Percentiles rank a stretch among this genome's conserved stretches.
Evolutionary conservation across 2,113 vertebrate species (phyloP).

Genomic region (Austrofundulus limnaeus): DNA sequence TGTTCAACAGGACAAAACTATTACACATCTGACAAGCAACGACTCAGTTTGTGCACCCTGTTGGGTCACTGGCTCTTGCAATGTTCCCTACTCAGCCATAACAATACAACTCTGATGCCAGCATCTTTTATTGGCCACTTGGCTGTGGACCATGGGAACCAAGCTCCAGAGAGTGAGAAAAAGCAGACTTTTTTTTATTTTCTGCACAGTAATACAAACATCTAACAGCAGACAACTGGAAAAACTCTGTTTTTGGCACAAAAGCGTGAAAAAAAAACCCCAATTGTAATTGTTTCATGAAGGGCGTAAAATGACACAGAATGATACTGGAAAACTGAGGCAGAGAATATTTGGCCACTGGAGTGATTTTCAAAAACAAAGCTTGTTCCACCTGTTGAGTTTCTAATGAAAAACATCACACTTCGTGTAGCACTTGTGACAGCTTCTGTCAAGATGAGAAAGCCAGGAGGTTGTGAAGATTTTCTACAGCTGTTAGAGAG

Average conservation of each 20-base stretch:
- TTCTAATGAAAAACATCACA: constrained; percentile 15
- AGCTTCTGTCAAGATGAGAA: constrained; percentile 24
- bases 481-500: constrained; percentile 20
- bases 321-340: constrained; percentile 31
- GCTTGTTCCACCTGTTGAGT: constrained; percentile 49
- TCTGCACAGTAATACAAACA: constrained; percentile 39
- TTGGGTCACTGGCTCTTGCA: constrained; percentile 63
- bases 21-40: constrained; percentile 33
- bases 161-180: constrained; percentile 44
- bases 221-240: constrained; percentile 40
- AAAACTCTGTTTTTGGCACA: constrained; percentile 16
- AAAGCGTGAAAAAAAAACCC: constrained; percentile 51
- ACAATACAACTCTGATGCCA: constrained; percentile 65
- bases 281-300: constrained; percentile 30
- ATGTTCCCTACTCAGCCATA: constrained; percentile 61
- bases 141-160: constrained; percentile 73
- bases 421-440: neutral
- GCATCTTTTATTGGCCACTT: constrained; percentile 77
- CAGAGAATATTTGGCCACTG: neutral
- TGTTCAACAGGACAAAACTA: constrained; percentile 39
- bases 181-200: constrained; percentile 37
- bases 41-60: constrained; percentile 46
- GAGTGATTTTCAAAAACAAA: constrained; percentile 17
- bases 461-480: constrained; percentile 11
- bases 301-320: constrained; percentile 35